Evolutionary conservation across 1,140 invertebrate species (phyloP).

Genomic region (Microplitis mediator): DNA sequence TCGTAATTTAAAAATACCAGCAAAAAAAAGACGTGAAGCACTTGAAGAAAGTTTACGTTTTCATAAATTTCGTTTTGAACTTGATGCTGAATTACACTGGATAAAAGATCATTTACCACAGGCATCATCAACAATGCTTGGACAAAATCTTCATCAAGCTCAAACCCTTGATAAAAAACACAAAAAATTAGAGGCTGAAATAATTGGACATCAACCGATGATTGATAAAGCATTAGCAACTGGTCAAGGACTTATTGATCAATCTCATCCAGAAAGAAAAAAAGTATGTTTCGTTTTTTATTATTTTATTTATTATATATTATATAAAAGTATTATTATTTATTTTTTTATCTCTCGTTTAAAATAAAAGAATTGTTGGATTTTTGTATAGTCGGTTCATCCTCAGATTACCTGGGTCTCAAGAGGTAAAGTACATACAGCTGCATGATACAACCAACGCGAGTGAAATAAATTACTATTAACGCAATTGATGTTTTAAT

Average conservation of each 20-base stretch:
- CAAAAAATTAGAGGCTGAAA: constrained; percentile 87
- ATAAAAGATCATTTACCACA: constrained; percentile 87
- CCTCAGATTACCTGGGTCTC: constrained; percentile 41
- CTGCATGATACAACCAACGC: constrained; percentile 37
- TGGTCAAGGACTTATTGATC: constrained; percentile 73
- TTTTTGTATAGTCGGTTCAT: constrained; percentile 57
- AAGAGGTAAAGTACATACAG: constrained; percentile 48
- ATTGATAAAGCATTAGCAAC: constrained; percentile 81
- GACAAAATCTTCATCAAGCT: constrained; percentile 87
- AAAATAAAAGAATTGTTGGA: constrained; percentile 15
- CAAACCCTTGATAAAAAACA: constrained; percentile 93
- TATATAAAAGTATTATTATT: not conserved
- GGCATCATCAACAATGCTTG: constrained; percentile 76
- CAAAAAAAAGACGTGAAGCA: constrained; percentile 71
- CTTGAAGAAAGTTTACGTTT: constrained; percentile 87
- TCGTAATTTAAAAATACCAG: constrained; percentile 69
- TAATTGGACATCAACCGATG: constrained; percentile 79
- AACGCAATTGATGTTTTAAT: too few relatives aligned
- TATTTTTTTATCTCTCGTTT: not conserved
- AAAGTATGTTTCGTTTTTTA: constrained; percentile 63
- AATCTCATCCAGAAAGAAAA: constrained; percentile 76
- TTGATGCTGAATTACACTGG: constrained; percentile 94
- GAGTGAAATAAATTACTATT: too few relatives aligned
- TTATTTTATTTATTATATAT: not conserved
- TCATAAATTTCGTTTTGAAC: constrained; percentile 94